phyloP scores from a whole-genome alignment of 2,113 vertebrate species.

The Haemorhous mexicanus region DNA sequence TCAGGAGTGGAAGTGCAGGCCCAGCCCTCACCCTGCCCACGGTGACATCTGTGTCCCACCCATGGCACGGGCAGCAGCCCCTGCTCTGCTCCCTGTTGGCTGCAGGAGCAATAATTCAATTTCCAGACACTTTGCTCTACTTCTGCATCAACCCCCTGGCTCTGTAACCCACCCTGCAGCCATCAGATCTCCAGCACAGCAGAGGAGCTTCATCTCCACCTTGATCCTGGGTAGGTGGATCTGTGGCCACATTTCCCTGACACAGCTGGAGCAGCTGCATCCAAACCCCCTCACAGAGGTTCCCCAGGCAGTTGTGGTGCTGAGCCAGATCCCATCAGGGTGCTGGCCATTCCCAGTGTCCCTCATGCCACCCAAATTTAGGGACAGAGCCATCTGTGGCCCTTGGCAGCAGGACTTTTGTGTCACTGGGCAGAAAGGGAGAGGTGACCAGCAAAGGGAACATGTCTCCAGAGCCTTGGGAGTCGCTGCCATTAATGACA shows the following conservation, averaged over 20 bases:
- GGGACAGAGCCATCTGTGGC: fast-evolving
- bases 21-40: fast-evolving
- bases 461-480: too few relatives aligned
- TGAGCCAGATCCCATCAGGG: neutral
- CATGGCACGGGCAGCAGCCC: fast-evolving
- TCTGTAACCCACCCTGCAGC: neutral
- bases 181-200: neutral
- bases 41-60: neutral
- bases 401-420: neutral
- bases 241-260: neutral
- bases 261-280: fast-evolving
- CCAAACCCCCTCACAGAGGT: neutral
- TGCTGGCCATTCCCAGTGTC: neutral
- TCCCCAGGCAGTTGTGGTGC: neutral
- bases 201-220: neutral
- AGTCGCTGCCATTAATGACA: too few relatives aligned
- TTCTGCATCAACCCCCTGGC: neutral
- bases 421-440: neutral
- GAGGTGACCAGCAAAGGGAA: neutral
- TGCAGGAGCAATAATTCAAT: neutral
- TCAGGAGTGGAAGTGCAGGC: neutral
- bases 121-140: neutral
- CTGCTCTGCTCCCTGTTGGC: neutral
- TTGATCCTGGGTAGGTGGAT: too few relatives aligned
- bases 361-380: neutral